Conservation (phyloP, 1,140 invertebrate genomes). For the Drosophila littoralis region DNA sequence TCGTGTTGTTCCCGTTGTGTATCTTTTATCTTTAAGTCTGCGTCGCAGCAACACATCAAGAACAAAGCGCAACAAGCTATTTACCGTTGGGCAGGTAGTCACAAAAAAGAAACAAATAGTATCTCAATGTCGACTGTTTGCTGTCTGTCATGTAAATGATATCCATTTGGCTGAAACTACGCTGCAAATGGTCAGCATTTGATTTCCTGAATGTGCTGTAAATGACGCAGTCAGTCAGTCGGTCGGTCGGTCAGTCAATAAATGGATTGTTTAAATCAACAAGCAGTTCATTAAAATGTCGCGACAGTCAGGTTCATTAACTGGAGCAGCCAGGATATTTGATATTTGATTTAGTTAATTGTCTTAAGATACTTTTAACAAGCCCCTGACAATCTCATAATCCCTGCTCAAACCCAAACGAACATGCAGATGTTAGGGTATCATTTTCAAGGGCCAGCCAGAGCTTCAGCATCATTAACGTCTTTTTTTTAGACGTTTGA, state of each 20-base stretch:
- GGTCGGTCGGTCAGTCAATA: not conserved
- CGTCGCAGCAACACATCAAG: slow-evolving; percentile 43
- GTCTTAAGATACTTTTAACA: not conserved
- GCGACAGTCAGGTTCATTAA: not conserved
- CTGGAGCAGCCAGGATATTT: too few species aligned
- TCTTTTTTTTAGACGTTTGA: slow-evolving; percentile 41
- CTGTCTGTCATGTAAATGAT: slow-evolving; percentile 62
- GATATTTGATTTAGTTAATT: too few species aligned
- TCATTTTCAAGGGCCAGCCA: slow-evolving; percentile 18
- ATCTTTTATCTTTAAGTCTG: slow-evolving; percentile 45
- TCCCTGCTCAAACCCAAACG: not conserved
- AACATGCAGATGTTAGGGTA: not conserved
- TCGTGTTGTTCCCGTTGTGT: slow-evolving; percentile 18
- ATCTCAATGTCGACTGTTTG: slow-evolving; percentile 39
- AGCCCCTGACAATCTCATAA: not conserved
- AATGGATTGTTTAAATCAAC: not conserved
- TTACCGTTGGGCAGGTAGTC: slow-evolving; percentile 49
- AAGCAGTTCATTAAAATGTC: not conserved
- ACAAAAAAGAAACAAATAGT: slow-evolving; percentile 41
- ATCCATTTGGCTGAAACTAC: slow-evolving; percentile 42
- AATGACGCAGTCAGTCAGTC: slow-evolving; percentile 8
- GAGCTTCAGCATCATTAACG: slow-evolving; percentile 54
- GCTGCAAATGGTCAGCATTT: slow-evolving; percentile 6
- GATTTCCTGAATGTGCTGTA: slow-evolving; percentile 53
- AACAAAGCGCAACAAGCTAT: slow-evolving; percentile 78